Base-by-base conservation (phyloP, 2,797 vertebrate species). In the Erpetoichthys calabaricus region DNA sequence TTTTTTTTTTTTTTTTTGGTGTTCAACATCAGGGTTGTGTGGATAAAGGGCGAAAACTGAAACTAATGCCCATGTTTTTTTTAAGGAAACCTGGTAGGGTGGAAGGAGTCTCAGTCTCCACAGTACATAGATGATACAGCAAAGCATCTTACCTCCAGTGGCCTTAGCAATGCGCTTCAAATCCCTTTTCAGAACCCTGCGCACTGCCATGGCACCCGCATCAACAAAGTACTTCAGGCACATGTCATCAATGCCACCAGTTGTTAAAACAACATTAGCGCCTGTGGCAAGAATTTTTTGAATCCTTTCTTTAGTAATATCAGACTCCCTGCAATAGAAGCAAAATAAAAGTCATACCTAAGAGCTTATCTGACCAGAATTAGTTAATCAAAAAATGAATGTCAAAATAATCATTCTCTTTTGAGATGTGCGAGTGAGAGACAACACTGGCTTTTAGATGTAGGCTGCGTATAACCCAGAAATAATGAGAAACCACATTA, bases 151-250 rank as follows among this genome's bases (percentile, higher is more conserved):
- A 97, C 95, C 95, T 74, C 96, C 96, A 2, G 93, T 88, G 53
- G 94, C 87, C 69, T 99, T 99, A 56, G 95, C 95, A 45, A 99
- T 93, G 49, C 90, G 87, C 63, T 98, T 98, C 8, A 99, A 87
- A 67, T 98, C 95, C 69, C 62, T 90, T 69, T 97, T 98, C 3
- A 97, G 81, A 47, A 99, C 94, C 73, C 96, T 83, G 61, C 93
- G 85, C 55, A 99, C 90, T 44, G 92, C 96, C 90, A 99, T 96
- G 41, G 93, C 91, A 4, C 94, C 93, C 1, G 81, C 80, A 63
- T 98, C 96, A 71, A 93, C 88, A 2, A 99, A 99, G 58, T 99
- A 99, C 74, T 99, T 99, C 42, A 99, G 83, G 71, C 94, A 98
- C 95, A 97, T 97, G 61, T 99, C 95, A 57, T 97, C 95, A 55